Percentiles rank a stretch among this genome's conserved stretches.
Conservation (phyloP, 2,113 vertebrate species). For the Proterorhinus semilunaris region DNA sequence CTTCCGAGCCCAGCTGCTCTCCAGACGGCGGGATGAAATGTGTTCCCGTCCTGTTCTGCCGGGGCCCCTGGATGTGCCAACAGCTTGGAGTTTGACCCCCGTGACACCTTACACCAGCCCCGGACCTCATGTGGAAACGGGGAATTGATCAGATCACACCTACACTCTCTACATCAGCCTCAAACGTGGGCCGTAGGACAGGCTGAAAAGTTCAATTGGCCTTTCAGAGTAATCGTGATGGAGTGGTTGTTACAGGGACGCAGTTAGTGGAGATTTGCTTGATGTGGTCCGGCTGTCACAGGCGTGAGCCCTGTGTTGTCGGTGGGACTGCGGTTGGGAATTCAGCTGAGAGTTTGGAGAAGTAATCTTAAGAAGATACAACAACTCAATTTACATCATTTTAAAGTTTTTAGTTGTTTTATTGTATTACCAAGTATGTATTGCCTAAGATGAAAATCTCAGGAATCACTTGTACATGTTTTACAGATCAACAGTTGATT, state of each 20-base stretch:
- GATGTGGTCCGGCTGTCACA: too few species aligned
- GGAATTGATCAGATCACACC: slow-evolving; percentile 35
- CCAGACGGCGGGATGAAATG: slow-evolving; percentile 61
- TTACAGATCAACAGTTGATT: too few species aligned
- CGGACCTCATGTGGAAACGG: slow-evolving; percentile 28
- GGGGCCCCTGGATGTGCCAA: slow-evolving; percentile 57
- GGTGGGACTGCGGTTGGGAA: too few species aligned
- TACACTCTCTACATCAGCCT: slow-evolving; percentile 33
- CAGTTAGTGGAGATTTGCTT: not conserved
- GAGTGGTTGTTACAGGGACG: not conserved
- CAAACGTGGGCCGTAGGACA: slow-evolving; percentile 23
- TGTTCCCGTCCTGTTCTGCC: slow-evolving; percentile 33
- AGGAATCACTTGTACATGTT: too few species aligned
- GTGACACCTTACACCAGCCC: slow-evolving; percentile 24
- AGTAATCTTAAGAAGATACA: too few species aligned
- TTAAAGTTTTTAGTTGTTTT: too few species aligned
- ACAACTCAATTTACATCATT: too few species aligned
- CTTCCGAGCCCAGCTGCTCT: slow-evolving; percentile 46
- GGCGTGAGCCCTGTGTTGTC: too few species aligned
- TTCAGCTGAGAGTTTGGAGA: too few species aligned
- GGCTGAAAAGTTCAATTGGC: slow-evolving; percentile 31
- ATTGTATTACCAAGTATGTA: too few species aligned
- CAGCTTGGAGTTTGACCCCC: slow-evolving; percentile 53
- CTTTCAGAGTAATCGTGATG: not conserved
- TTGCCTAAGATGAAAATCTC: too few species aligned